Evolutionary conservation across 2,113 vertebrate genomes (phyloP).

Genomic region (Cebidichthys violaceus): DNA sequence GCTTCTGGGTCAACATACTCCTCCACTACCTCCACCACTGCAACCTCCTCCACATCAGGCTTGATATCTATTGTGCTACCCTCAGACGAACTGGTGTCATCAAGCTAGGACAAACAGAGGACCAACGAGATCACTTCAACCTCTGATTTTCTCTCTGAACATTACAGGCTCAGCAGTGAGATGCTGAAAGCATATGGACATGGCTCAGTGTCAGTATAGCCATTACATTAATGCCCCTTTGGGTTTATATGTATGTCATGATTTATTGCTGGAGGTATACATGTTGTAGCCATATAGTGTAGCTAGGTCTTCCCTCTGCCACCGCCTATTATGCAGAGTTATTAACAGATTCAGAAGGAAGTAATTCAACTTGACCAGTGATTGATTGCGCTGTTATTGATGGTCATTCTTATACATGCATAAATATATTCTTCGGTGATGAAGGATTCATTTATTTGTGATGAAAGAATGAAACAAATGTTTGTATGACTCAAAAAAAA

Average conservation of each 20-base stretch:
- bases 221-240: constrained; percentile 45
- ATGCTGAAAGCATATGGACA: background rate
- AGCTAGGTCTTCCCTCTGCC: constrained; percentile 1
- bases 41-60: constrained; percentile 92
- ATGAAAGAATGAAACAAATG: constrained; percentile 11
- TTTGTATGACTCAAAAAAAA: constrained; percentile 6
- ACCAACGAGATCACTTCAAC: constrained; percentile 36
- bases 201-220: constrained; percentile 18
- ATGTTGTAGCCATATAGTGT: constrained; percentile 37
- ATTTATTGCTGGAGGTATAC: constrained; percentile 49
- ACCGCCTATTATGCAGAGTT: constrained; percentile 10
- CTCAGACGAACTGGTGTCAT: constrained; percentile 96
- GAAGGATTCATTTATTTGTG: constrained; percentile 7
- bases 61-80: constrained; percentile 99
- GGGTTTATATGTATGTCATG: constrained; percentile 44
- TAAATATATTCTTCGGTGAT: constrained; percentile 22
- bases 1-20: constrained; percentile 95
- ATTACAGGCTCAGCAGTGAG: constrained; percentile 33
- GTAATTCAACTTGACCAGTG: constrained; percentile 52
- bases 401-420: constrained; percentile 21
- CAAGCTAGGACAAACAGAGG: constrained; percentile 76
- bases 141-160: constrained; percentile 24
- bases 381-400: constrained; percentile 43
- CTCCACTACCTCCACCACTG: constrained; percentile 94
- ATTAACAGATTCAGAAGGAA: constrained; percentile 44